Base-by-base conservation (phyloP, 92 coral and sea anemone species). In the Epizoanthus fatuus region DNA sequence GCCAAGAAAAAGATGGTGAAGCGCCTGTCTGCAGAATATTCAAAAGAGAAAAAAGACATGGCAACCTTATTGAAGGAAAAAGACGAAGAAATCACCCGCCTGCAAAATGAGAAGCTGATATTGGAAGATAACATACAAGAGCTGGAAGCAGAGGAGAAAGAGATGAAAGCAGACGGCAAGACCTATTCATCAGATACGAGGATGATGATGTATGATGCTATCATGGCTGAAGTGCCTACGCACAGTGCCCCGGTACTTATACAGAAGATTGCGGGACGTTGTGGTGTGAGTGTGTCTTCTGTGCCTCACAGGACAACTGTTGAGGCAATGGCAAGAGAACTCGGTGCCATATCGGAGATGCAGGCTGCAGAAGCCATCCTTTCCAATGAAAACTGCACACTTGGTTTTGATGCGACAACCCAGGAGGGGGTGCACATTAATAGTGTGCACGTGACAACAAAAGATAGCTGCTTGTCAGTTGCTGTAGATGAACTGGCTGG, bases 401-500 rank as follows among this genome's bases (percentile, higher is more conserved):
- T 57, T 16, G 25, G 63, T 15, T 57, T 57, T 7, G 25, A 16
- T 57, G 63, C 63, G 9, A 57, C 63, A 57, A 57, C 63, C 25
- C 63, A 0, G 63, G 63, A 57, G 25, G 63, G 63, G 63, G 25
- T 42, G 1, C 74, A 68, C 8, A 68, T 68, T 16, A 68, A 68
- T 25, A 68, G 74, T 68, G 51, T 68, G 7, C 74, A 68, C 12
- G n/a, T 56, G 22, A 74, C 80, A 29, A 74, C 80, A 14, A 56
- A 42, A 3, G 80, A 15, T 32, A 74, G 37, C 20, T 74, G 80
- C 14, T 42, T 74, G 25, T 17, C 56, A 29, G 80, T 74, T 74
- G 80, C 65, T 51, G 58, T 74, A 5, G 80, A 45, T 74, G 56
- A 74, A 29, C 59, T 74, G 58, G 65, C 80, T 40, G 80, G 80